Evolutionary conservation across 2,113 vertebrate species (phyloP), one percentile per base, ranked within the genome.

Genomic region (Arenaria interpres): DNA sequence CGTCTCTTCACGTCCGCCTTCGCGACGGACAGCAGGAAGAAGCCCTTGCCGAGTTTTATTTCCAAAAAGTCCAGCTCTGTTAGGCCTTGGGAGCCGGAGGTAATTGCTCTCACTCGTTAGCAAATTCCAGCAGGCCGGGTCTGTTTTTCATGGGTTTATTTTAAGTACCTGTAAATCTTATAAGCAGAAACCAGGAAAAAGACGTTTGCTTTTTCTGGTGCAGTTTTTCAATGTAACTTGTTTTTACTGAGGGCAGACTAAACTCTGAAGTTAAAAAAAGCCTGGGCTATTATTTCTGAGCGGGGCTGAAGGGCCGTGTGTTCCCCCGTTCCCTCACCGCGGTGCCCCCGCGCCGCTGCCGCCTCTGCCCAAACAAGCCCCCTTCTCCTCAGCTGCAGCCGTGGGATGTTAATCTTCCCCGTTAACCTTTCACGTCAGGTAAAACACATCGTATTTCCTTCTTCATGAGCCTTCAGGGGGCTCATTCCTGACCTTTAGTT

Each of bases 111-210:
- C 90, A 89, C 96, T 97, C 91, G 96, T 98, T 97, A 97, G 96
- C 94, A 96, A 97, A 98, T 97, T 94, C 93, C 96, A 97, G 90
- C 90, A 96, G 77, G 72, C 90, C 83, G 74, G 90, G 97, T 96
- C 96, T 98, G 95, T 94, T 98, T 97, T 97, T 97, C 96, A 95
- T 97, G 83, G 96, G 89, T 97, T 97, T 97, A 97, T 97, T 98
- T 98, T 98, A 98, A 98, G 97, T 97, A 97, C 87, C 97, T 97
- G 92, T 97, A 98, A 98, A 98, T 97, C 97, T 98, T 98, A 95
- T 97, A 97, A 95, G 94, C 95, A 97, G 96, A 98, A 97, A 97
- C 64, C 82, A 96, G 94, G 93, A 95, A 96, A 94, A 88, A 85
- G 83, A 89, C 35, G 75, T 96, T 96, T 97, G 96, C 90, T 97